A percentile compares a stretch with the other conserved stretches of the same genome.
These are phyloP conservation scores for Ispidina picta DNA, from an alignment of 2,797 vertebrate genomes.

Conservation along the genomic window DNA sequence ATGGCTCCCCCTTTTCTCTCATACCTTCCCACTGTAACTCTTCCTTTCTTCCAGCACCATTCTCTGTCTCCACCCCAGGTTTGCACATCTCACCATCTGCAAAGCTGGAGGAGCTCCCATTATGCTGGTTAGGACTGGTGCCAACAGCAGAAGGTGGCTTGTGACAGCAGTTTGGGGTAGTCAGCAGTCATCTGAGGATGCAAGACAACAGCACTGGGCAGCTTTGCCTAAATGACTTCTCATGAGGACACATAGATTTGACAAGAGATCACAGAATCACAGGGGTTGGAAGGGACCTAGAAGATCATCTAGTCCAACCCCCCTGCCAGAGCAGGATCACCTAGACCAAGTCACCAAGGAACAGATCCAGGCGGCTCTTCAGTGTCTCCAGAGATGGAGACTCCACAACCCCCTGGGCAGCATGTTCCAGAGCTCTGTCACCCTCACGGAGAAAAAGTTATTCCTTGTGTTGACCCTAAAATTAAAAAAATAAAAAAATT, in stretches of 20 bases:
- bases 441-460: too few relatives aligned
- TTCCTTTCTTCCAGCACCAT: not conserved
- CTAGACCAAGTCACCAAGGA: too few relatives aligned
- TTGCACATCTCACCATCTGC: not conserved
- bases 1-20: not conserved
- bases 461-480: too few relatives aligned
- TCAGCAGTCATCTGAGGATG: not conserved
- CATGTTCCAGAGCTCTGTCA: too few relatives aligned
- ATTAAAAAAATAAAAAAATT: too few relatives aligned
- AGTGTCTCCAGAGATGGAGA: too few relatives aligned
- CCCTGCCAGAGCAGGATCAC: too few relatives aligned
- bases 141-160: not conserved
- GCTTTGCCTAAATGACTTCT: not conserved
- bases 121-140: not conserved
- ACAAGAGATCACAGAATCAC: not conserved
- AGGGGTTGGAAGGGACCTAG: too few relatives aligned
- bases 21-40: not conserved
- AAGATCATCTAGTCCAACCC: too few relatives aligned
- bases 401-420: too few relatives aligned
- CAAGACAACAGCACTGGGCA: not conserved
- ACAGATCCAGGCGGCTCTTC: too few relatives aligned
- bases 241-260: accelerated
- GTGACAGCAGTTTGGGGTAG: not conserved
- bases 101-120: not conserved
- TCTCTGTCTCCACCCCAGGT: not conserved